Base-by-base conservation (phyloP, 23 tunicate species). In the Halocynthia roretzi region DNA sequence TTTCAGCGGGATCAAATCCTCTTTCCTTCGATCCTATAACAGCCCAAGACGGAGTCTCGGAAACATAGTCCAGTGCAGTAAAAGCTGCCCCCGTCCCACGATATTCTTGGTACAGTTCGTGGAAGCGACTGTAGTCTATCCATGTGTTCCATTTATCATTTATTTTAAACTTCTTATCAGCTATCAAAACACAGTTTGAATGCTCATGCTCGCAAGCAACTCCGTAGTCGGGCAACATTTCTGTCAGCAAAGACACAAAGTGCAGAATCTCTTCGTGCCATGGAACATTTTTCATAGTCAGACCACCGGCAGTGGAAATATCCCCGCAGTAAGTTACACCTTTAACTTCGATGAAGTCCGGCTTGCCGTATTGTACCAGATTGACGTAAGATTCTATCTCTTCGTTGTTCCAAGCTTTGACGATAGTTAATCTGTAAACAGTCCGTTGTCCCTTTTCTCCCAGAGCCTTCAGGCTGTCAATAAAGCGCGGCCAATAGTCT, bases 301-400 rank as follows among this genome's bases (percentile, higher is more conserved):
- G 72, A 6, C 98, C 98, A 44, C 84, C 98, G 55, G 83, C 89
- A 11, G 98, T 87, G 44, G 85, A 82, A 48, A 78, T 89, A 63
- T 92, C 91, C 7, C 99, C 99, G 72, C 99, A 94, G 56, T 80
- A 94, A 40, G 99, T 94, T 19, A 94, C 99, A 6, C 99, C 99
- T 77, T 80, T 80, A 9, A 94, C 87, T 83, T 94, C 99, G 54
- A 94, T 94, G 66, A 94, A 94, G 60, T 94, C 99, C 0, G 99
- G 99, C 53, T 77, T 77, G 17, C 99, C 99, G 60, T 84, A 60
- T 44, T 68, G 8, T 21, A 94, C 99, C 11, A 94, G 81, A 6
- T 94, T 76, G 5, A 87, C 96, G 77, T 94, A 94, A 8, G 86
- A 69, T 76, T 88, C 87, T 14, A 87, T 81, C 72, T 94, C 99